Base-by-base conservation (phyloP, 2,888 invertebrate genomes). In the Lathronympha strigana region DNA sequence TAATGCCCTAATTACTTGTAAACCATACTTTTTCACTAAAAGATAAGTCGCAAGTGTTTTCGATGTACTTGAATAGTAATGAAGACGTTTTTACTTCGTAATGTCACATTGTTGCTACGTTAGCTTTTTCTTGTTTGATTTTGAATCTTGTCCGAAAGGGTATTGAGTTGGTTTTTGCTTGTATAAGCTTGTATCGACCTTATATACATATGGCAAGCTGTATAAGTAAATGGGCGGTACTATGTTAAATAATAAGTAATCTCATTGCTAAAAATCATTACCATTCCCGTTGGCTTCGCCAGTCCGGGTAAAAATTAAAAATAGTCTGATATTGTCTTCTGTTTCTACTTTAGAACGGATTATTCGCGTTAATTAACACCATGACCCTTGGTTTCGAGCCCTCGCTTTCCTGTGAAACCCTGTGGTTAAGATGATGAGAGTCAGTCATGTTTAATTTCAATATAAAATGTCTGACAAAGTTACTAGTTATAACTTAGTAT, bases 41-140 rank as follows among this genome's bases (percentile, higher is more conserved):
- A 33, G 58, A 60, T 64, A 64, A 57, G 15, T 36, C 19, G 55
- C 45, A 45, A 50, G 57, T 53, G 45, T 60, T 36, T 58, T 45
- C 45, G 36, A 51, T 53, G 64, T 60, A 64, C 58, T 64, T 53
- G 64, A 64, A 60, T 64, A 60, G 19, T 64, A 64, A 64, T 64
- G 58, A 64, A 64, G 33, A 21, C 9, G 57, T 64, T 58, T 64
- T 64, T 58, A 45, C 38, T 2, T 13, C 15, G 31, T 45, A 43
- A 17, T 47, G 55, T 55, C 43, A 57, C 31, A 21, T 31, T 45
- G 19, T 57, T 40, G 25, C 28, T 43, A 19, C 4, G 43, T 19
- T n/a, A 19, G 43, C 2, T 23, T 25, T 28, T 43, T 25, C 13
- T 28, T 43, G 28, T 40, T 31, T 45, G 43, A 40, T 45, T 43